A percentile compares a stretch with the other conserved stretches of the same genome.
Conservation (phyloP, 2,797 vertebrate genomes). For the Saguinus oedipus region DNA sequence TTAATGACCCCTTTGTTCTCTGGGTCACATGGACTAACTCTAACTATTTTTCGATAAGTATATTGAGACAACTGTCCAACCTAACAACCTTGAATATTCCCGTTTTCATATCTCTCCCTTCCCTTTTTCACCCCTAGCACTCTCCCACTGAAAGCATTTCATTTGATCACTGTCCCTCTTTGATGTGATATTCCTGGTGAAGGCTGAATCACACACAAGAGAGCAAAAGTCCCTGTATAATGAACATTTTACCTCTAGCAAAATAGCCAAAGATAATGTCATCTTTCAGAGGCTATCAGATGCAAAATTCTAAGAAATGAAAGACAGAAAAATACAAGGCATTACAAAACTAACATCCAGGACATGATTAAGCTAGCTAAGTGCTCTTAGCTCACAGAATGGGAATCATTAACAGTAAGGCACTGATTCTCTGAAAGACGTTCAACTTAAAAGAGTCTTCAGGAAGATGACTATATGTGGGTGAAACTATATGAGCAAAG, state of each 20-base stretch:
- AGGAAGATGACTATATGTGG: not conserved
- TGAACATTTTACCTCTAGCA: not conserved
- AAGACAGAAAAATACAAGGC: not conserved
- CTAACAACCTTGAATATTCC: not conserved
- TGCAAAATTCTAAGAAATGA: constrained; percentile 36
- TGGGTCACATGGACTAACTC: not conserved
- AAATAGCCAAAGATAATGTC: not conserved
- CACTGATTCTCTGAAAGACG: not conserved
- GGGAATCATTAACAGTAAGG: not conserved
- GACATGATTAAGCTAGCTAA: not conserved
- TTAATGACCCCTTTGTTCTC: not conserved
- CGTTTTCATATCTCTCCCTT: not conserved
- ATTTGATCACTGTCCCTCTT: not conserved
- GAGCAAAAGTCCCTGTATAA: not conserved
- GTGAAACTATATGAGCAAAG: not conserved
- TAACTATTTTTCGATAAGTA: not conserved
- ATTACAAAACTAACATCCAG: not conserved
- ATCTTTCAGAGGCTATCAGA: not conserved
- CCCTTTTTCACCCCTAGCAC: not conserved
- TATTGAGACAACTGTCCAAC: not conserved
- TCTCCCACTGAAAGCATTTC: not conserved
- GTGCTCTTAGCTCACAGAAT: not conserved
- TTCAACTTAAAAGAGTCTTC: not conserved
- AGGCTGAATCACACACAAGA: not conserved
- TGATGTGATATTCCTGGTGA: not conserved